Evolutionary conservation across 2,797 vertebrate species (phyloP).

Genomic region (Brachyalestes nurse): DNA sequence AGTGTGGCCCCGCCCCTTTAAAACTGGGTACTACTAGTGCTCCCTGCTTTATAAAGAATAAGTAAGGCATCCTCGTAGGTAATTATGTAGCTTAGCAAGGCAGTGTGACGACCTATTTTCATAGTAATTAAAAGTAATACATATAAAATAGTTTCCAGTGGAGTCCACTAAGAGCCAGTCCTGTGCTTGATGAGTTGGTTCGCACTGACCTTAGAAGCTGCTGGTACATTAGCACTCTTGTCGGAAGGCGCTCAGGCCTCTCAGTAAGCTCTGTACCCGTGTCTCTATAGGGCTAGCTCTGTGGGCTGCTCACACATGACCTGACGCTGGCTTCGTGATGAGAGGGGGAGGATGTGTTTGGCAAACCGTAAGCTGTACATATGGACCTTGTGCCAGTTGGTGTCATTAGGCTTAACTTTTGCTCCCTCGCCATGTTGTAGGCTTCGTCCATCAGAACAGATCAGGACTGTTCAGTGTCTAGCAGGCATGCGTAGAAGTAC

Average conservation of each 20-base stretch:
- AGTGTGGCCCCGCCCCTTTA: too few relatives aligned
- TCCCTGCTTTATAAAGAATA: neutral
- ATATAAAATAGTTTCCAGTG: neutral
- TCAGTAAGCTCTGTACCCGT: neutral
- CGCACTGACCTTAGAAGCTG: neutral
- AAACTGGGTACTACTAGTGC: neutral
- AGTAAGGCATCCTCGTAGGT: neutral
- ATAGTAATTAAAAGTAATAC: too few relatives aligned
- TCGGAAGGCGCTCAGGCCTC: neutral
- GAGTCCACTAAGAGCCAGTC: neutral
- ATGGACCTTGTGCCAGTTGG: slow-evolving; percentile 21
- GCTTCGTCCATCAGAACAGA: slow-evolving; percentile 1
- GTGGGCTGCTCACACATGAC: neutral
- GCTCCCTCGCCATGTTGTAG: neutral
- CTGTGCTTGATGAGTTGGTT: neutral
- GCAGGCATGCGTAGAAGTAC: neutral
- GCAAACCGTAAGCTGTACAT: neutral
- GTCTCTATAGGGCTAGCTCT: neutral
- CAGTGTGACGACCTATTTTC: too few relatives aligned
- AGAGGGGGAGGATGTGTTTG: slow-evolving; percentile 21
- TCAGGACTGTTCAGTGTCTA: neutral
- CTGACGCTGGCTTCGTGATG: neutral
- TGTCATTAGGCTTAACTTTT: slow-evolving; percentile 17
- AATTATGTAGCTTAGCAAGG: neutral
- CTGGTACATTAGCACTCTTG: neutral